These are phyloP conservation scores for Apodemus agrarius DNA, from an alignment of 2,797 vertebrate species.

Conservation along the genomic window DNA sequence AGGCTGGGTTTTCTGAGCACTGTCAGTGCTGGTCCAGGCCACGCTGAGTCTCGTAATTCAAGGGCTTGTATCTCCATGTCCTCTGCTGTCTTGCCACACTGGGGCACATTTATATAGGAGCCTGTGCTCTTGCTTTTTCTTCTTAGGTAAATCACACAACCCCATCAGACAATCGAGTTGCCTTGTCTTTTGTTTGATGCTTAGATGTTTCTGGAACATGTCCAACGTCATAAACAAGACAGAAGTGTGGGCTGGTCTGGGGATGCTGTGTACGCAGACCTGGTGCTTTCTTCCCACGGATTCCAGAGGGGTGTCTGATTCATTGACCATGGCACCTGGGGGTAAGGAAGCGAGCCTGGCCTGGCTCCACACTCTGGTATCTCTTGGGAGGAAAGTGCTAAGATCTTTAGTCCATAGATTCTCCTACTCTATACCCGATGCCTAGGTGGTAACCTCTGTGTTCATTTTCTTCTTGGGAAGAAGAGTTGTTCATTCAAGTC, in stretches of 20 bases:
- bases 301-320: not conserved
- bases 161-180: not conserved
- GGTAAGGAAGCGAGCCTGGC: not conserved
- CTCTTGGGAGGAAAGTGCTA: not conserved
- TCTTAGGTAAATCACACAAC: not conserved
- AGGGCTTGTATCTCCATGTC: accelerated
- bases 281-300: not conserved
- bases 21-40: not conserved
- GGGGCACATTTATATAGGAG: not conserved
- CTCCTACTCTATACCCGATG: not conserved
- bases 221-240: not conserved
- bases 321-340: not conserved
- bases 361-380: accelerated
- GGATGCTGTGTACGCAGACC: not conserved
- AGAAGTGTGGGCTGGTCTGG: not conserved
- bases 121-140: not conserved
- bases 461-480: constrained; percentile 15
- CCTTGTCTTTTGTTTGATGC: constrained; percentile 28
- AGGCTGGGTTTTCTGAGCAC: not conserved
- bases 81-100: not conserved
- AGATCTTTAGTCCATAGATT: not conserved
- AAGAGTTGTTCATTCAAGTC: not conserved
- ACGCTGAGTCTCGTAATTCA: not conserved
- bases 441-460: not conserved
- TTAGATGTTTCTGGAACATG: not conserved